A percentile compares a stretch with the other conserved stretches of the same genome.
Evolutionary conservation across 2,888 invertebrate genomes (phyloP).

Genomic region (Electrophaes corylata): DNA sequence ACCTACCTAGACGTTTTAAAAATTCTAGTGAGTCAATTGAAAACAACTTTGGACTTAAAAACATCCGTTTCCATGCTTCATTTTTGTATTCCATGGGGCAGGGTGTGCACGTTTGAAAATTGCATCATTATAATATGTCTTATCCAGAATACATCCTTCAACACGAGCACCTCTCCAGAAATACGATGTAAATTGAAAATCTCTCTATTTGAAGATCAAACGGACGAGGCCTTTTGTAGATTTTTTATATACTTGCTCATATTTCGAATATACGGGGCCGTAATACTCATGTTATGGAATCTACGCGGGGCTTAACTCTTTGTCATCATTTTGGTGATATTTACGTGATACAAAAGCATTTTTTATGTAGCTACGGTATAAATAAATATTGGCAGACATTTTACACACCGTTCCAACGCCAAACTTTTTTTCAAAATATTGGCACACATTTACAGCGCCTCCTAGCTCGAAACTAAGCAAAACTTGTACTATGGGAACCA

Average conservation of each 20-base stretch:
- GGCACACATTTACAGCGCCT: no score
- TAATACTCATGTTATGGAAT: conserved; percentile 32
- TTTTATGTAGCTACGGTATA: no score
- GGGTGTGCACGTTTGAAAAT: not conserved
- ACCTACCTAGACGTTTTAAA: no score
- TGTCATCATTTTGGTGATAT: conserved; percentile 23
- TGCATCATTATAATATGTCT: conserved; percentile 14
- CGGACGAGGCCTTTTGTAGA: conserved; percentile 62
- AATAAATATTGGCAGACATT: no score
- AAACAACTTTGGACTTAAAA: no score
- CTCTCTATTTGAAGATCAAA: conserved; percentile 76
- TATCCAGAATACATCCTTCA: conserved; percentile 24
- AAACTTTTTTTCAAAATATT: no score
- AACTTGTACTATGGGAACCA: no score
- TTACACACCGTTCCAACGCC: no score
- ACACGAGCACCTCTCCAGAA: conserved; percentile 37
- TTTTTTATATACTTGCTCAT: conserved; percentile 37
- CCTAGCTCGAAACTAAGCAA: no score
- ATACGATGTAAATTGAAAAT: conserved; percentile 78
- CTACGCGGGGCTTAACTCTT: conserved; percentile 28
- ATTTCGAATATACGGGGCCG: conserved; percentile 30
- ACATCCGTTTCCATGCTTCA: no score
- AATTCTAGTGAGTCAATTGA: no score
- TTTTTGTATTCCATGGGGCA: not conserved
- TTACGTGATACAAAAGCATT: conserved; percentile 11